Conservation (phyloP, 2,888 invertebrate genomes). For the Watsonalla cultraria region DNA sequence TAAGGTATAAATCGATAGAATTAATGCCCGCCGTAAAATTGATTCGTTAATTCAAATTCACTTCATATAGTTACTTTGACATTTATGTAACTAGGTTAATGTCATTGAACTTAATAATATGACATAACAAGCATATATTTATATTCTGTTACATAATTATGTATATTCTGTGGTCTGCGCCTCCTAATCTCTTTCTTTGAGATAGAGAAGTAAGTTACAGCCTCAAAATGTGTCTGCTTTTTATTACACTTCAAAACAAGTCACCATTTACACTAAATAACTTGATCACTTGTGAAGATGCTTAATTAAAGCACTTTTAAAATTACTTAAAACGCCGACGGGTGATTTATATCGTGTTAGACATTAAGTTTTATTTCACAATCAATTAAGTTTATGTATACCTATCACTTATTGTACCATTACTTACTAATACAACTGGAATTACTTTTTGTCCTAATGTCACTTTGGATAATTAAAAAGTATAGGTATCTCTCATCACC, state of each 20-base stretch:
- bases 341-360: conserved; percentile 8
- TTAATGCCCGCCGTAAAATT: background rate
- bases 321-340: conserved; percentile 11
- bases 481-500: background rate
- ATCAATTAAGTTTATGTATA: conserved; percentile 1
- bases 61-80: background rate
- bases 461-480: no score
- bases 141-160: background rate
- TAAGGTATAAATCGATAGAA: background rate
- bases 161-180: background rate
- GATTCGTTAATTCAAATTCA: background rate
- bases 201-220: background rate
- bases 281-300: conserved; percentile 6
- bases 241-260: background rate
- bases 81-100: background rate
- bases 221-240: background rate
- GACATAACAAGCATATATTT: background rate
- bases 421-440: no score
- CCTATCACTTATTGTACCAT: background rate
- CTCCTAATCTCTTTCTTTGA: no score
- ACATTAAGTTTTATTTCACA: conserved; percentile 7
- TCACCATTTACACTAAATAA: background rate
- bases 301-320: conserved; percentile 13
- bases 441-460: no score
- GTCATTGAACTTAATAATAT: background rate